Percentiles rank a stretch among this genome's conserved stretches.
These are phyloP conservation scores for Coranthus polyacanthus DNA, from an alignment of 2,797 vertebrate genomes.

Conservation along the genomic window DNA sequence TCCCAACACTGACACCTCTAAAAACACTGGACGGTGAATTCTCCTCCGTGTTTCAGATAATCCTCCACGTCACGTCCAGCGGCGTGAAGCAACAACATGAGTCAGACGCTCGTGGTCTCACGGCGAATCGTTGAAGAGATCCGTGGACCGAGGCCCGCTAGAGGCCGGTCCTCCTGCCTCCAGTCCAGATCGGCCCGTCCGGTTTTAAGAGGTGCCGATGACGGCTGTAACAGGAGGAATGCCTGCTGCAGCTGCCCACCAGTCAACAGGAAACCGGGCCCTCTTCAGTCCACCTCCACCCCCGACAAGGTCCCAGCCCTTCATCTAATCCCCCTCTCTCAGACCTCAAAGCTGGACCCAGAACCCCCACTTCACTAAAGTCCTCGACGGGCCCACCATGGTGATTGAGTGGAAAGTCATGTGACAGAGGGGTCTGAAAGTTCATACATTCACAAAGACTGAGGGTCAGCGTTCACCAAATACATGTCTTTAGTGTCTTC, in stretches of 20 bases:
- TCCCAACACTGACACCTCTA: background rate
- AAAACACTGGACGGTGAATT: slow-evolving; percentile 1
- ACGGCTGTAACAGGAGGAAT: slow-evolving; percentile 68
- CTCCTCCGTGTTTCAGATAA: slow-evolving; percentile 20
- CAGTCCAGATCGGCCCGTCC: slow-evolving; percentile 20
- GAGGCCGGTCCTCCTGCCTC: slow-evolving; percentile 1
- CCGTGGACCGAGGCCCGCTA: slow-evolving; percentile 57
- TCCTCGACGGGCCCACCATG: slow-evolving; percentile 1
- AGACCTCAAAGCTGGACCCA: slow-evolving; percentile 44
- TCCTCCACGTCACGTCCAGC: slow-evolving; percentile 25
- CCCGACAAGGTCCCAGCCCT: slow-evolving; percentile 17
- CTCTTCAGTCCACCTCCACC: slow-evolving; percentile 26
- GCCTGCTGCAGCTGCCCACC: slow-evolving; percentile 50
- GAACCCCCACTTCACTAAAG: slow-evolving; percentile 24
- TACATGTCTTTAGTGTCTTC: too few species aligned
- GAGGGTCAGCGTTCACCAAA: too few species aligned
- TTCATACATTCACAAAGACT: too few species aligned
- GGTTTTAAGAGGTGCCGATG: slow-evolving; percentile 71
- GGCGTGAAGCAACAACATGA: slow-evolving; percentile 8
- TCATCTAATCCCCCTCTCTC: slow-evolving; percentile 51
- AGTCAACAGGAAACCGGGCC: slow-evolving; percentile 14
- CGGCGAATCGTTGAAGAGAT: slow-evolving; percentile 62
- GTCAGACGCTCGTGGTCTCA: slow-evolving; percentile 1
- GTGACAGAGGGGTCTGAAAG: slow-evolving; percentile 32
- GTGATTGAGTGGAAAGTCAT: slow-evolving; percentile 30